Base-by-base conservation (phyloP, 2,888 invertebrate genomes). In the Hirtodrosophila cameraria region DNA sequence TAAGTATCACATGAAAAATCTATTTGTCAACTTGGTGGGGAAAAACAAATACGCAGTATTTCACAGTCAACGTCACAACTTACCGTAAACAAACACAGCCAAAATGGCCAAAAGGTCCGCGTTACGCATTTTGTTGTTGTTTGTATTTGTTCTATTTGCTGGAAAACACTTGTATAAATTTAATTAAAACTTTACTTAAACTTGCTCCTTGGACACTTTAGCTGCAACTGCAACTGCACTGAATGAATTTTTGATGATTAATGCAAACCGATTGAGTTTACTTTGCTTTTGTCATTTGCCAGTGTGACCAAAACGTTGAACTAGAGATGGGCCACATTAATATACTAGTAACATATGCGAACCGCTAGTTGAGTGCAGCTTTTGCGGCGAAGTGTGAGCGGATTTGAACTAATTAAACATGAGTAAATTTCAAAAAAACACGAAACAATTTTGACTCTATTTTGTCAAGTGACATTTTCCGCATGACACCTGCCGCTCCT, bases 61-160 rank as follows among this genome's bases (percentile, higher is more conserved):
- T 62, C 9, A 46, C 3, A 36, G 4, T n/a, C 15, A 18, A 53
- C 36, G 59, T 62, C 57, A 35, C 42, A 43, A 88, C 91, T 91
- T 82, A 92, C 92, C 91, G 87, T 90, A 90, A 68, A 90, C 73
- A 68, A 91, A 75, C 88, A 91, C 90, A 86, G 90, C 89, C 71
- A 92, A 70, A 72, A 91, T 80, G 88, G 91, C 91, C 90, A 91
- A 86, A 28, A 92, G 88, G 90, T 91, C 91, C 83, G 89, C 68
- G 58, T 76, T 67, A 77, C 89, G 90, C 92, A 92, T 92, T 64
- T 81, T 90, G 61, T 41, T 16, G 9, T 13, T 30, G 13, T 48
- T 15, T 27, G 20, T 39, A 23, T 45, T 23, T 50, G 8, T n/a
- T 35, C 15, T 23, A 23, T 41, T 43, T 11, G 43, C 9, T 15